phyloP scores from a whole-genome alignment of 2,113 vertebrate species.

The Excalfactoria chinensis region DNA sequence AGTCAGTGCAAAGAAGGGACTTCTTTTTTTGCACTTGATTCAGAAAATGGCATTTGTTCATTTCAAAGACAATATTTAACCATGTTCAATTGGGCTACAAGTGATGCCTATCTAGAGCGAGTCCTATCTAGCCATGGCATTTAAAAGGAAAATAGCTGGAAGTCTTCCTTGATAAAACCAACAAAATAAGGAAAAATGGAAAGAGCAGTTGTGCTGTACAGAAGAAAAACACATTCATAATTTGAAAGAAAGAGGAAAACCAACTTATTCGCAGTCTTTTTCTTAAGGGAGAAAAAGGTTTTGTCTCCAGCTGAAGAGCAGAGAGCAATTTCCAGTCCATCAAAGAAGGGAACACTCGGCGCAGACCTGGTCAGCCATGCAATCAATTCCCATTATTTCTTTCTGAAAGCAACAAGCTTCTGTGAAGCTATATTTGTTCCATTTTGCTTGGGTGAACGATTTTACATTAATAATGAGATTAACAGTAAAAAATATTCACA shows the following conservation, averaged over 20 bases:
- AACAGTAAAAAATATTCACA: conserved; percentile 6
- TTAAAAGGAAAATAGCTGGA: not conserved
- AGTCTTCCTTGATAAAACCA: not conserved
- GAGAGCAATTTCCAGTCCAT: conserved; percentile 47
- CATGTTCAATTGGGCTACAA: not conserved
- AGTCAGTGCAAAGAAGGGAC: not conserved
- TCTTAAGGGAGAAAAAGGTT: conserved; percentile 47
- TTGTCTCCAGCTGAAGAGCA: conserved; percentile 34
- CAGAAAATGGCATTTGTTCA: not conserved
- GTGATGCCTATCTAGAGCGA: not conserved
- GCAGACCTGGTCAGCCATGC: conserved; percentile 26
- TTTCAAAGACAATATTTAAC: not conserved
- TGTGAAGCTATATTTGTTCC: conserved; percentile 18
- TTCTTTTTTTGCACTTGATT: not conserved
- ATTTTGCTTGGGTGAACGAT: not conserved
- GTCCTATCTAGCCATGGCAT: not conserved
- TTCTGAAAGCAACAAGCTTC: conserved; percentile 1
- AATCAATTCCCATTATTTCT: conserved; percentile 9
- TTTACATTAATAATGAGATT: conserved; percentile 37
- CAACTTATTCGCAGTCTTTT: not conserved
- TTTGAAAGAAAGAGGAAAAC: not conserved
- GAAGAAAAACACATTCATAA: not conserved
- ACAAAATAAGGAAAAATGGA: conserved; percentile 3
- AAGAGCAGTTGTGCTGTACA: not conserved
- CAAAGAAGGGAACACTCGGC: conserved; percentile 18